Conservation (phyloP, 1,140 invertebrate species). For the Drosophila repletoides region DNA sequence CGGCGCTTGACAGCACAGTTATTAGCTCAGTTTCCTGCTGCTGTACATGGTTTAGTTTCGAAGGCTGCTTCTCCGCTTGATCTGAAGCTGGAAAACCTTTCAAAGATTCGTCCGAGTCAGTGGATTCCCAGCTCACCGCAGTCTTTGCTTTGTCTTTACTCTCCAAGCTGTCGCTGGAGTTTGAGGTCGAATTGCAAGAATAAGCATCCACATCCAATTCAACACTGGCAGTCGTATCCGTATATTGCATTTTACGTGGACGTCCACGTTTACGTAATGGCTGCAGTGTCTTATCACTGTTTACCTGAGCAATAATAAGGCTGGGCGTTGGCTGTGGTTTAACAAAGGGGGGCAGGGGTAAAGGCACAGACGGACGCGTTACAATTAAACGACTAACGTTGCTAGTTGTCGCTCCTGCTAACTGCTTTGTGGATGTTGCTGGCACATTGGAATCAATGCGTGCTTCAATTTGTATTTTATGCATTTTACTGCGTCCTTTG, state of each 20-base stretch:
- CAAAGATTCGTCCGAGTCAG: slow-evolving; percentile 37
- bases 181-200: slow-evolving; percentile 33
- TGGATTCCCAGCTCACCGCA: slow-evolving; percentile 27
- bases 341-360: slow-evolving; percentile 29
- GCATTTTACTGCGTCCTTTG: slow-evolving; percentile 70
- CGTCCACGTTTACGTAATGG: slow-evolving; percentile 49
- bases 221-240: not conserved
- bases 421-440: not conserved
- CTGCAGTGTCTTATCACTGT: slow-evolving; percentile 30
- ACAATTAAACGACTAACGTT: not conserved
- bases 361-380: slow-evolving; percentile 37
- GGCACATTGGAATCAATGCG: slow-evolving; percentile 69
- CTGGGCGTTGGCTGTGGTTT: slow-evolving; percentile 52
- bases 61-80: not conserved
- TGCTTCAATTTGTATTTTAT: slow-evolving; percentile 80
- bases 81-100: not conserved
- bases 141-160: slow-evolving; percentile 34
- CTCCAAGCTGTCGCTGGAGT: slow-evolving; percentile 16
- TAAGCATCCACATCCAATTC: slow-evolving; percentile 30
- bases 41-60: not conserved
- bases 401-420: not conserved
- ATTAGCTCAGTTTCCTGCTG: slow-evolving; percentile 20
- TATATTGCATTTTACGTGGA: slow-evolving; percentile 26
- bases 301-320: slow-evolving; percentile 63
- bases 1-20: slow-evolving; percentile 10